phyloP scores from a whole-genome alignment of 2,888 invertebrate species.

The Dryobota labecula region DNA sequence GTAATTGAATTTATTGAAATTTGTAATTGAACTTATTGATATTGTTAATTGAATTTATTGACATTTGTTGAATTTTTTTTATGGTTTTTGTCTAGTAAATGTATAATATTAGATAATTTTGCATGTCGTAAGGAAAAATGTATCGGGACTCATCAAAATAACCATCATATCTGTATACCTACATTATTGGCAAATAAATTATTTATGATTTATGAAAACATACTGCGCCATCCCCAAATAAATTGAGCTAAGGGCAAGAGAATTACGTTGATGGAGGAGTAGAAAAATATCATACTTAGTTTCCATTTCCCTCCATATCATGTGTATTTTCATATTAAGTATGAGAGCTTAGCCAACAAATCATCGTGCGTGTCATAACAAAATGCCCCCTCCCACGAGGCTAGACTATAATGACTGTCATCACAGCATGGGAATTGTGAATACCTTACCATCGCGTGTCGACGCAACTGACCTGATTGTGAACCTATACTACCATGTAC shows the following conservation, averaged over 20 bases:
- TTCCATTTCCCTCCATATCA: not conserved
- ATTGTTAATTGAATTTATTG: too few species aligned
- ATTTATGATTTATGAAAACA: too few species aligned
- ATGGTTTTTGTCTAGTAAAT: too few species aligned
- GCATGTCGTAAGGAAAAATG: too few species aligned
- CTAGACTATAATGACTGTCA: constrained; percentile 8
- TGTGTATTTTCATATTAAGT: not conserved
- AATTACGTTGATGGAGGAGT: not conserved
- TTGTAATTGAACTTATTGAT: too few species aligned
- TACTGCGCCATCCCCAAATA: not conserved
- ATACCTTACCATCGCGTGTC: constrained; percentile 37
- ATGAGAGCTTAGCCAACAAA: not conserved
- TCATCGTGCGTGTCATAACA: constrained; percentile 1
- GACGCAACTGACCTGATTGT: not conserved
- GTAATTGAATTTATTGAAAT: too few species aligned
- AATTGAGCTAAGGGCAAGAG: not conserved
- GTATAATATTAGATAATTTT: too few species aligned
- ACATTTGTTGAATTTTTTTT: too few species aligned
- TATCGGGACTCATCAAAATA: too few species aligned
- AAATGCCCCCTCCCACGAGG: not conserved
- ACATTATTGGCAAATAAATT: too few species aligned
- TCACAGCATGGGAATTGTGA: constrained; percentile 45
- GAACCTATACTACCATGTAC: not conserved
- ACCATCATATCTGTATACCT: too few species aligned
- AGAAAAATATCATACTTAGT: not conserved